Percentiles rank a stretch among this genome's conserved stretches.
Conservation (phyloP, 2,888 invertebrate genomes). For the Acleris laterana region DNA sequence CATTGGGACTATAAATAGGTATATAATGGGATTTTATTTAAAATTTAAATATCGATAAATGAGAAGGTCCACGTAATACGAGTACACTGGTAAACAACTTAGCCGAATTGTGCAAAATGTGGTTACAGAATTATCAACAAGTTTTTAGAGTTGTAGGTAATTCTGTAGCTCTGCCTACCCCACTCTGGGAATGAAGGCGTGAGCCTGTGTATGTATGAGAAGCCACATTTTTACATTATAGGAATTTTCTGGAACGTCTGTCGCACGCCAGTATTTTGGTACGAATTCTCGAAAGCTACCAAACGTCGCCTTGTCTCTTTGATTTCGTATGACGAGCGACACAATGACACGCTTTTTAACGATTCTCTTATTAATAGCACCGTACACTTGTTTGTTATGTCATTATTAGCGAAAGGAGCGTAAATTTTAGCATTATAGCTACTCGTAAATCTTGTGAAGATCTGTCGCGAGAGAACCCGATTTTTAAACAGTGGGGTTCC, state of each 20-base stretch:
- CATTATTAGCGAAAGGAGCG: slow-evolving; percentile 33
- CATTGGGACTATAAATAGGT: no score
- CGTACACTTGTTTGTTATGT: slow-evolving; percentile 35
- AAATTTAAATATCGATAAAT: no score
- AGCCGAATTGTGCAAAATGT: no score
- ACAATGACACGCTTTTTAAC: slow-evolving; percentile 28
- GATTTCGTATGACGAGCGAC: slow-evolving; percentile 7
- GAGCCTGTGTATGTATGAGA: no score
- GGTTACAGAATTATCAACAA: no score
- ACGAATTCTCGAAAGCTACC: slow-evolving; percentile 1
- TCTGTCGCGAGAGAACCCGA: neutral
- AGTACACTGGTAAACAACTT: no score
- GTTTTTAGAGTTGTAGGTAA: no score
- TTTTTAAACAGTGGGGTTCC: neutral
- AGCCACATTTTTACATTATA: neutral
- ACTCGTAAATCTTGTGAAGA: slow-evolving; percentile 22
- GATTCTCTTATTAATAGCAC: slow-evolving; percentile 29
- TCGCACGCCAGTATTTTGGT: neutral
- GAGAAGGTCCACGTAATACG: no score
- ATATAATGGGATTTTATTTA: no score
- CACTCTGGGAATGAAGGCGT: no score
- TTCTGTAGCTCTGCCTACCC: no score
- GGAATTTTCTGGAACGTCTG: slow-evolving; percentile 2
- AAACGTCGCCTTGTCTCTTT: slow-evolving; percentile 14
- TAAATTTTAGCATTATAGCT: slow-evolving; percentile 28